Base-by-base conservation (phyloP, 2,888 invertebrate genomes). In the Cephus sareptanus region DNA sequence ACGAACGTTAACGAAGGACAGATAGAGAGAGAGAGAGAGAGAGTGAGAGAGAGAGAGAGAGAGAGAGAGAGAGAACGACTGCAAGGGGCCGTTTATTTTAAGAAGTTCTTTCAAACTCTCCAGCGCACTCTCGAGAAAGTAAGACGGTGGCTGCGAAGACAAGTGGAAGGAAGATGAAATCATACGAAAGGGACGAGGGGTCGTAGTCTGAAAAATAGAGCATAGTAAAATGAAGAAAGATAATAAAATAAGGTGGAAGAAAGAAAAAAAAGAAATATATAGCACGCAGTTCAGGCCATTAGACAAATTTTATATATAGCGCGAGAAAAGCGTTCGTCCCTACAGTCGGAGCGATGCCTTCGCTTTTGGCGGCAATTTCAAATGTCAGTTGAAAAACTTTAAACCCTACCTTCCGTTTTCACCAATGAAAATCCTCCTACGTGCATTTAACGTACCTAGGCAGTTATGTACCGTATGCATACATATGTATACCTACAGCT, bases 241-340 rank as follows among this genome's bases (percentile, higher is more conserved):
- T 80, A 78, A 76, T 74, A 73, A 78, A 79, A 79, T 77, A 76
- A 73, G 76, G 70, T 68, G 69, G 69, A 56, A 69, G 37, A 34
- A 75, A 73, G 76, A 69, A 76, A 40, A 71, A 40, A 56, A 34
- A 75, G n/a, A 75, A 77, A 79, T 37, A 69, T 77, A 74, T 74
- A 37, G 77, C 79, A 79, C 83, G 78, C 80, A 76, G 82, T 86
- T 82, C 89, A 81, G 88, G 83, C 89, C 89, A 89, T 89, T 89
- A 89, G 89, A 89, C 88, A 89, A 89, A 89, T 89, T 88, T 89
- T 89, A 89, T 89, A 88, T 89, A 89, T 89, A 87, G 85, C 85
- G 78, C 75, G 78, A 79, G 84, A 80, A 83, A 79, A 85, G 85
- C 15, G 15, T 40, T 6, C 15, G 40, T 15, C 15, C 40, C 40